Evolutionary conservation across 2,888 invertebrate genomes (phyloP), one percentile per base, ranked within the genome.

Genomic region (Caradrina kadenii): DNA sequence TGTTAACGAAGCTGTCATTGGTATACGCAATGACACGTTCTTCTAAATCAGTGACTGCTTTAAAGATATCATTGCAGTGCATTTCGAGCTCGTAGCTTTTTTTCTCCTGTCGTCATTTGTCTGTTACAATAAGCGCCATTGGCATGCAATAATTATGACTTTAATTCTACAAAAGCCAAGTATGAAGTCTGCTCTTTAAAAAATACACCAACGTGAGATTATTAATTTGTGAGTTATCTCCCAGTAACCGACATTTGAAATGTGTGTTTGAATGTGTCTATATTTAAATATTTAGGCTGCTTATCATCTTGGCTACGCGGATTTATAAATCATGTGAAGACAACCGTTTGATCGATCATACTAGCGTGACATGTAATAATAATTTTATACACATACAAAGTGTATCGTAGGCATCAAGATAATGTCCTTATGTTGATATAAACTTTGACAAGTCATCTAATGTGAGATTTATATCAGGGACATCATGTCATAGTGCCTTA

Each of bases 301-400:
- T 67, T 67, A 78, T 54, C 59, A 52, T 48, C 4, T 11, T 52
- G n/a, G 42, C 21, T n/a, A 35, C 45, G 21, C 11, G 22, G 42
- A 63, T 60, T 52, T 59, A 22, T 39, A 59, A 79, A 63, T 79
- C 76, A 56, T 73, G 77, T 61, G 74, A 52, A 62, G 4, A 49
- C 35, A 11, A 48, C 50, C 31, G n/a, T n/a, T 35, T 35, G 62
- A 78, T 78, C 53, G 50, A 65, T 65, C 77, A 54, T 42, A 55
- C 50, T 17, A 26, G 6, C 26, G 64, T 59, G 63, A 50, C 50
- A 71, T 59, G 54, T 50, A 55, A 45, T 58, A 39, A 61, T 62
- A 56, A 58, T 49, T 59, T 42, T 58, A 62, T 59, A 48, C 31
- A 31, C 1, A 8, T 56, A 58, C 49, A 64, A 56, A 58, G 35